A percentile compares a stretch with the other conserved stretches of the same genome.
phyloP scores from a whole-genome alignment of 2,888 invertebrate species.

The Acanthococcus lagerstroemiae region DNA sequence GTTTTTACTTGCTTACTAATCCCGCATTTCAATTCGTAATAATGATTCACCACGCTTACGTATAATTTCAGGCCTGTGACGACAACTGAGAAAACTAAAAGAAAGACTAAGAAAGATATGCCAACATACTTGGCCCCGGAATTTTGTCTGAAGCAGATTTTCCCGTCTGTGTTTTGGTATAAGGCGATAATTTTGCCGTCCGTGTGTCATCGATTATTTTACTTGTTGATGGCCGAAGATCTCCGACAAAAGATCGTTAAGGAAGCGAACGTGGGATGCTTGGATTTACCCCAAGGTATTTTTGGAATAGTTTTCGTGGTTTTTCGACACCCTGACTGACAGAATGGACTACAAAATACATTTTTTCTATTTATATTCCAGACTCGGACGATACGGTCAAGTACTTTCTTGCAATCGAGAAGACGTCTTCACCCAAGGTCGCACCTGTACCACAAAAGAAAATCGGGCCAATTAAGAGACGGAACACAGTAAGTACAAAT shows the following conservation, averaged over 20 bases:
- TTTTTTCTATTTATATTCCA: too few species aligned
- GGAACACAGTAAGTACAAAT: too few species aligned
- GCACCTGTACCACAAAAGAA: too few species aligned
- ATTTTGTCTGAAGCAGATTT: conserved; percentile 61
- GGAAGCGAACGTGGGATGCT: not conserved
- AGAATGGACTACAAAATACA: too few species aligned
- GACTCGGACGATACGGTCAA: too few species aligned
- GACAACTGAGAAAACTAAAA: not conserved
- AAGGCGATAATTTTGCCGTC: conserved; percentile 77
- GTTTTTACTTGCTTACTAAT: too few species aligned
- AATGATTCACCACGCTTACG: not conserved
- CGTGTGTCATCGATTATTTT: conserved; percentile 63
- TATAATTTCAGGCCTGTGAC: not conserved
- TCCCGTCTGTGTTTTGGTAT: conserved; percentile 68
- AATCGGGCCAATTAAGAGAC: too few species aligned
- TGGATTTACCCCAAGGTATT: not conserved
- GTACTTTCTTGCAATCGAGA: too few species aligned
- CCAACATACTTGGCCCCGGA: conserved; percentile 52
- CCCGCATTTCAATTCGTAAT: too few species aligned
- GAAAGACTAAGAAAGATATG: conserved; percentile 34
- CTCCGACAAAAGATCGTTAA: conserved; percentile 49
- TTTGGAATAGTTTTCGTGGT: not conserved
- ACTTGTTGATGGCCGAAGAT: conserved; percentile 63
- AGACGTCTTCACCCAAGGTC: too few species aligned
- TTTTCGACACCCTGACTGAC: too few species aligned